Evolutionary conservation across 2,888 invertebrate genomes (phyloP).

Genomic region (Teleogryllus oceanicus): DNA sequence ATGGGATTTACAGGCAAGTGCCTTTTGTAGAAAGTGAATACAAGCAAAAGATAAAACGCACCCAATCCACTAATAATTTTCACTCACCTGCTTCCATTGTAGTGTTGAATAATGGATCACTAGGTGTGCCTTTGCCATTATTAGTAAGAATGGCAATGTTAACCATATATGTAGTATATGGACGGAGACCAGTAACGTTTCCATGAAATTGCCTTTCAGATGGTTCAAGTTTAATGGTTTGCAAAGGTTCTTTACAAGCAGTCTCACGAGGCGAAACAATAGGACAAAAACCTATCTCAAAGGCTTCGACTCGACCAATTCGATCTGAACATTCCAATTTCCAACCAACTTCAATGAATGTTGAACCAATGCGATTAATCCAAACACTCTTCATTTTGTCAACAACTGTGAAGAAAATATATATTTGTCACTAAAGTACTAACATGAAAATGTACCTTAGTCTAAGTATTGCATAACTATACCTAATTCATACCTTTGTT

Average conservation of each 20-base stretch:
- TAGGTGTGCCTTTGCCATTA: slow-evolving; percentile 50
- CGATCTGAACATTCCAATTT: slow-evolving; percentile 71
- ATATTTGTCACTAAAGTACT: slow-evolving; percentile 24
- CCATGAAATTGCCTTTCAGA: slow-evolving; percentile 27
- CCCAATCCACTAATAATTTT: too few species aligned
- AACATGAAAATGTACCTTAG: slow-evolving; percentile 19
- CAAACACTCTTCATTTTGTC: slow-evolving; percentile 58
- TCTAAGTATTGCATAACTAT: not conserved
- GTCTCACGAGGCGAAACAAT: slow-evolving; percentile 54
- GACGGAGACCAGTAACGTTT: slow-evolving; percentile 56
- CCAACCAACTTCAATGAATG: slow-evolving; percentile 67
- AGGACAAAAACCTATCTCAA: slow-evolving; percentile 71
- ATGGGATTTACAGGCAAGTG: too few species aligned
- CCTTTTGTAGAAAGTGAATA: too few species aligned
- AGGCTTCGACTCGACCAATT: slow-evolving; percentile 68
- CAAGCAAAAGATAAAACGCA: too few species aligned
- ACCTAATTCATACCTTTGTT: slow-evolving; percentile 44
- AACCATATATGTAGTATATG: slow-evolving; percentile 72
- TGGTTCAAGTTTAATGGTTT: not conserved
- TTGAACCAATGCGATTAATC: slow-evolving; percentile 52
- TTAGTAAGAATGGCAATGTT: slow-evolving; percentile 62
- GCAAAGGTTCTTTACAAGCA: slow-evolving; percentile 52
- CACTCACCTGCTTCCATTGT: slow-evolving; percentile 65
- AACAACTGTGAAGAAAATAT: slow-evolving; percentile 43
- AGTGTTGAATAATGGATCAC: slow-evolving; percentile 61